A percentile compares a stretch with the other conserved stretches of the same genome.
phyloP scores from a whole-genome alignment of 2,113 vertebrate species.

The Proterorhinus semilunaris region DNA sequence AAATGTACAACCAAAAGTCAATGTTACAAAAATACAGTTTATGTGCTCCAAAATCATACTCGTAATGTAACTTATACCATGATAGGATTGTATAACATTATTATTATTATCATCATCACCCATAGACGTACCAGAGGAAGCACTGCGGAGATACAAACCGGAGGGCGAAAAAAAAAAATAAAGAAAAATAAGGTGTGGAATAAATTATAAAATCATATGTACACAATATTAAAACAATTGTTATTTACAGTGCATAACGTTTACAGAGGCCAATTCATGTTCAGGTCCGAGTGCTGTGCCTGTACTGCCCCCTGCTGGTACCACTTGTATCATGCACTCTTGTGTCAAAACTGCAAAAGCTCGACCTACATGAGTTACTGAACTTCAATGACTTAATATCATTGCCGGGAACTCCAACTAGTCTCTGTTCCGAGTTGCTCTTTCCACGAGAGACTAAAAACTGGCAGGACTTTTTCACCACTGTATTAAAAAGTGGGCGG shows the following conservation, averaged over 20 bases:
- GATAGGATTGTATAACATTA: no score
- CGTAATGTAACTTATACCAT: background rate
- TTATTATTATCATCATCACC: background rate
- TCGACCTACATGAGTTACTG: no score
- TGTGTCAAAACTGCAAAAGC: background rate
- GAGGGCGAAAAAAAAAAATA: constrained; percentile 21
- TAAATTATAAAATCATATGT: constrained; percentile 76
- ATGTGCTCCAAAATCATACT: constrained; percentile 24
- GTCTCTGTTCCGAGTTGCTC: no score
- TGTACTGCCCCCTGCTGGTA: constrained; percentile 21
- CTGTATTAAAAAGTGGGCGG: no score
- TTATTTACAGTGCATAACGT: constrained; percentile 68
- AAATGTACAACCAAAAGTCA: constrained; percentile 36
- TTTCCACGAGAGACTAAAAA: no score
- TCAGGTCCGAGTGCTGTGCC: background rate
- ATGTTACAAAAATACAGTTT: constrained; percentile 33
- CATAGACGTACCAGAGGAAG: constrained; percentile 45
- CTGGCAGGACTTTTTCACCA: no score
- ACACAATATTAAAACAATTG: constrained; percentile 57
- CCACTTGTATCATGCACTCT: constrained; percentile 1
- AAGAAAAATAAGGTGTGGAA: constrained; percentile 53
- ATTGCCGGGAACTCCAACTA: no score
- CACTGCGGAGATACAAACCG: constrained; percentile 13
- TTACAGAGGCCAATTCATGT: background rate
- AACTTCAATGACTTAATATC: no score